A percentile compares a stretch with the other conserved stretches of the same genome.
These are phyloP conservation scores for Ptyas mucosa DNA, from an alignment of 2,113 vertebrate species.

Conservation along the genomic window DNA sequence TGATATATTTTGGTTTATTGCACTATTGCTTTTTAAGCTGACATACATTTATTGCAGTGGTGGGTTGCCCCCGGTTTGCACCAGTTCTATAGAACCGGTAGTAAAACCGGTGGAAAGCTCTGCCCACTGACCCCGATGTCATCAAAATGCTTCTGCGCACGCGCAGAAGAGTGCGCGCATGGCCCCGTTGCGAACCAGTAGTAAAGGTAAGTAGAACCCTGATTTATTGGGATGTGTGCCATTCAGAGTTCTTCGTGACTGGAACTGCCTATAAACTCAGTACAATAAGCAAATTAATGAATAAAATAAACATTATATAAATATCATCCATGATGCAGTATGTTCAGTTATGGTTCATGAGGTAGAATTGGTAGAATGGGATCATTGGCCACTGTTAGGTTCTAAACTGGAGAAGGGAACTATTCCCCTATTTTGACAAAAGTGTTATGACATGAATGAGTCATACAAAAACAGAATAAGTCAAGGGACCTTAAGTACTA, in stretches of 20 bases:
- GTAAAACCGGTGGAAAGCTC: no score
- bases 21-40: neutral
- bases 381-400: neutral
- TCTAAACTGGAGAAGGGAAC: neutral
- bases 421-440: neutral
- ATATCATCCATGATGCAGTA: neutral
- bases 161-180: no score
- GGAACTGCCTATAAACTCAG: neutral
- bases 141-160: no score
- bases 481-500: neutral
- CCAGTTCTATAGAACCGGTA: no score
- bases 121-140: no score
- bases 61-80: no score
- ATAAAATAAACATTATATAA: neutral
- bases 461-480: neutral
- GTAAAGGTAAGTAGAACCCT: no score
- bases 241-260: neutral
- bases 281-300: neutral
- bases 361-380: neutral
- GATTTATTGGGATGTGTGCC: neutral
- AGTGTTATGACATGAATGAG: neutral
- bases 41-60: neutral
- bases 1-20: neutral
- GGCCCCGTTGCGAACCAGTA: no score
- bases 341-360: fast-evolving